phyloP scores from a whole-genome alignment of 2,888 invertebrate genomes.

The Pterostichus madidus region DNA sequence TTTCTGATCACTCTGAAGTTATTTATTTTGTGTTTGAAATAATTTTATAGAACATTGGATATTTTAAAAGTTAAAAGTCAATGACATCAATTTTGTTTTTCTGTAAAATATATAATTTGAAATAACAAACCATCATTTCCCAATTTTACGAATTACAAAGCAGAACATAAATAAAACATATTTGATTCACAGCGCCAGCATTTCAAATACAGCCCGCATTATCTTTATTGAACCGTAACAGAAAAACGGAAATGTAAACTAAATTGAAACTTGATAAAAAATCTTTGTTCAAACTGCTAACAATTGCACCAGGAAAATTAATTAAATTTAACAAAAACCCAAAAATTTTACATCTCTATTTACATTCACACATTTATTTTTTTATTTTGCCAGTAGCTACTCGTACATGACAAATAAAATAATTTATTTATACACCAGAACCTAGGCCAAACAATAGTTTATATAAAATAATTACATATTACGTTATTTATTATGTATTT shows the following conservation, averaged over 20 bases:
- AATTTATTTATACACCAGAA: too few species aligned
- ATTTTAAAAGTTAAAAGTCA: not conserved
- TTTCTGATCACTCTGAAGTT: too few species aligned
- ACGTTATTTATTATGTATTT: too few species aligned
- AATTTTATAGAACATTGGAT: too few species aligned
- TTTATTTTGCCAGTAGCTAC: too few species aligned
- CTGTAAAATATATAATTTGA: not conserved
- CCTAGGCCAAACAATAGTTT: too few species aligned
- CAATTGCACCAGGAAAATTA: constrained; percentile 34
- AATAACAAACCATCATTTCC: not conserved
- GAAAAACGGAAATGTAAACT: not conserved
- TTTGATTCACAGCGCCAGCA: not conserved
- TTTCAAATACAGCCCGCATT: not conserved
- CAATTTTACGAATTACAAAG: constrained; percentile 33
- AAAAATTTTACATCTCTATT: too few species aligned
- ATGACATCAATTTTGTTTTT: constrained; percentile 3
- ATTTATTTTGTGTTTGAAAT: too few species aligned
- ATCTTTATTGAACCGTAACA: constrained; percentile 21
- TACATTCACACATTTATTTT: not conserved
- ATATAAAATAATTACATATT: too few species aligned
- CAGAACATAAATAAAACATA: constrained; percentile 23
- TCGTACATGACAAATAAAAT: too few species aligned
- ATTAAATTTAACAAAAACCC: constrained; percentile 27
- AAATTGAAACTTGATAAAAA: constrained; percentile 21
- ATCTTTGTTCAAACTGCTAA: constrained; percentile 7